phyloP scores from a whole-genome alignment of 2,888 invertebrate genomes.

The Tipula unca region DNA sequence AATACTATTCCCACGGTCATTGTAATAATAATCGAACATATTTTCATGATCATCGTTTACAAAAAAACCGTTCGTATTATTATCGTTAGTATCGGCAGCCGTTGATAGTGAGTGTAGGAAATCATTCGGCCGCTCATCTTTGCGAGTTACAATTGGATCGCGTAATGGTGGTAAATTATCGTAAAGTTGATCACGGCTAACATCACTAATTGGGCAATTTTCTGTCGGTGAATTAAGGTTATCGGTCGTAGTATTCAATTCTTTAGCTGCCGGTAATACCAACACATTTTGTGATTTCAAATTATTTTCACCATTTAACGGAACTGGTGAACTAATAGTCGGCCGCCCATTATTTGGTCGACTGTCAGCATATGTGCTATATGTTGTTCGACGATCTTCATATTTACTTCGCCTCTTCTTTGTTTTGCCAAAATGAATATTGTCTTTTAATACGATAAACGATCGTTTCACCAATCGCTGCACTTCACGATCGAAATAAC shows the following conservation, averaged over 20 bases:
- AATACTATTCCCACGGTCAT: neutral
- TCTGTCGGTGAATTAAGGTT: neutral
- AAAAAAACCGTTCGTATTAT: neutral
- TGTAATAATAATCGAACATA: neutral
- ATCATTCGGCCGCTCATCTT: neutral
- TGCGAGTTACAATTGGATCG: neutral
- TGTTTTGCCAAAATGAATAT: neutral
- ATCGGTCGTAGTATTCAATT: neutral
- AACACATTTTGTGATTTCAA: neutral
- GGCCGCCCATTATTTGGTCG: neutral
- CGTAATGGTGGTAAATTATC: neutral
- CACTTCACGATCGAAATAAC: conserved; percentile 59
- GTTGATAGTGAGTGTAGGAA: neutral
- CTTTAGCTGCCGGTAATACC: neutral
- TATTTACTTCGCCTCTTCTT: neutral
- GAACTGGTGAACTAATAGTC: neutral
- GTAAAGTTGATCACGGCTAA: neutral
- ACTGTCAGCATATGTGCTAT: neutral
- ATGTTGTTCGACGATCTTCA: neutral
- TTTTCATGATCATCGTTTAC: neutral
- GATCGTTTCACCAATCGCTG: conserved; percentile 20
- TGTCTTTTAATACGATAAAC: neutral
- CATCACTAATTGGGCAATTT: neutral
- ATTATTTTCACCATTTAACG: neutral
- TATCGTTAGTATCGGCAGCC: neutral